These are phyloP conservation scores for Papilio protenor DNA, from an alignment of 2,888 invertebrate species.

Conservation along the genomic window DNA sequence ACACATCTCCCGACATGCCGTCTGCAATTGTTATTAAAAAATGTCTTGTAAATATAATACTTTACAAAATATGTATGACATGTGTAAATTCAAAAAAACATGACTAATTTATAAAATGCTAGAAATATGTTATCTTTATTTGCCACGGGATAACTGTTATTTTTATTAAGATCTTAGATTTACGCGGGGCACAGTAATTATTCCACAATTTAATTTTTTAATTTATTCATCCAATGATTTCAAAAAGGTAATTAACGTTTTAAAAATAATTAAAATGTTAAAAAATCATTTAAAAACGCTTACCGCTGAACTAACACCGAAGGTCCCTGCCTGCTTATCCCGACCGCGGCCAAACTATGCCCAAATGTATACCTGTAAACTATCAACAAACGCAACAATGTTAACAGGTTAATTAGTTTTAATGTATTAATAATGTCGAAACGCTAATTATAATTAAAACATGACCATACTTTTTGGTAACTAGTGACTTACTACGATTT, in stretches of 20 bases:
- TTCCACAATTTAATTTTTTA: too few relatives aligned
- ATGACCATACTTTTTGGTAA: background rate
- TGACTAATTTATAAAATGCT: too few relatives aligned
- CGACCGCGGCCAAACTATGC: background rate
- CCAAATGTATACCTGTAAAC: background rate
- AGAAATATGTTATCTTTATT: too few relatives aligned
- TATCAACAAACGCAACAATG: background rate
- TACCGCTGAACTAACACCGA: background rate
- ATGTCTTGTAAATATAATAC: too few relatives aligned
- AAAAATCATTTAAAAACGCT: background rate
- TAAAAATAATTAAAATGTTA: background rate
- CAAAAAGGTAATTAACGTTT: too few relatives aligned
- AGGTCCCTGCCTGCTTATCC: background rate
- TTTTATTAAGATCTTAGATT: too few relatives aligned
- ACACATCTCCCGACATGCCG: conserved; percentile 25
- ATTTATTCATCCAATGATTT: too few relatives aligned
- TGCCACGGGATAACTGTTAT: too few relatives aligned
- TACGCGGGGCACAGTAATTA: too few relatives aligned
- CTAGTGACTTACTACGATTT: background rate
- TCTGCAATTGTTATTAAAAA: background rate
- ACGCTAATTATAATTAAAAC: background rate
- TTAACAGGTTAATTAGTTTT: background rate
- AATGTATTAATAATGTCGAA: background rate
- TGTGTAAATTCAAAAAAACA: too few relatives aligned
- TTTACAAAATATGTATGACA: too few relatives aligned